phyloP scores from a whole-genome alignment of 2,113 vertebrate genomes.

The Rhadina sibilatrix region DNA sequence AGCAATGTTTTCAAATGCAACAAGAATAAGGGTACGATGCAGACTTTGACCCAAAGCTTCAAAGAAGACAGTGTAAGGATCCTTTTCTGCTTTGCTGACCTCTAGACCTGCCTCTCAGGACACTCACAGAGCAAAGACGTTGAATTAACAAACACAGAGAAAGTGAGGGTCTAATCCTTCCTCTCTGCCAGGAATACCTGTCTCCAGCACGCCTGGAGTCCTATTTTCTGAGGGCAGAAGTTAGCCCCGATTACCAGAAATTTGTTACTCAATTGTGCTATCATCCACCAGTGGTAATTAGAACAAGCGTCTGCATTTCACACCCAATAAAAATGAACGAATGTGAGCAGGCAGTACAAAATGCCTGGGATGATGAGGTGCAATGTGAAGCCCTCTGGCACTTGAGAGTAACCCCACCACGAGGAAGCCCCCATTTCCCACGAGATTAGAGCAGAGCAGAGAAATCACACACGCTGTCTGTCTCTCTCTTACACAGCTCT shows the following conservation, averaged over 20 bases:
- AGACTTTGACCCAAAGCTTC: background rate
- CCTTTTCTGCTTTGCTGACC: background rate
- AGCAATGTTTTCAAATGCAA: background rate
- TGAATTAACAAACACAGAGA: background rate
- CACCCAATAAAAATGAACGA: background rate
- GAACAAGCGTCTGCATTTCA: background rate
- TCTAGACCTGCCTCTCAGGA: background rate
- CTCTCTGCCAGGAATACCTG: background rate
- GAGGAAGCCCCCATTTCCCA: background rate
- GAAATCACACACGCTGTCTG: background rate
- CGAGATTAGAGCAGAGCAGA: background rate
- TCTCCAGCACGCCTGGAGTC: background rate
- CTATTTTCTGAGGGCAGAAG: background rate
- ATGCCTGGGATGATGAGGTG: accelerated
- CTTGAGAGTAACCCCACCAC: background rate
- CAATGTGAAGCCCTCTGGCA: background rate
- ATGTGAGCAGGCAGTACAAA: background rate
- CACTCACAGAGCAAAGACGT: background rate
- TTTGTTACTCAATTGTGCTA: background rate
- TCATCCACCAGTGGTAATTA: background rate
- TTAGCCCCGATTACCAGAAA: background rate
- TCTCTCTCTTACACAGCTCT: background rate
- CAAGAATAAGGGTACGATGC: background rate
- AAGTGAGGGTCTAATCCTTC: background rate
- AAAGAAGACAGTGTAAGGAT: background rate